These are phyloP conservation scores for Tachystola acroxantha DNA, from an alignment of 2,888 invertebrate genomes.

Conservation along the genomic window DNA sequence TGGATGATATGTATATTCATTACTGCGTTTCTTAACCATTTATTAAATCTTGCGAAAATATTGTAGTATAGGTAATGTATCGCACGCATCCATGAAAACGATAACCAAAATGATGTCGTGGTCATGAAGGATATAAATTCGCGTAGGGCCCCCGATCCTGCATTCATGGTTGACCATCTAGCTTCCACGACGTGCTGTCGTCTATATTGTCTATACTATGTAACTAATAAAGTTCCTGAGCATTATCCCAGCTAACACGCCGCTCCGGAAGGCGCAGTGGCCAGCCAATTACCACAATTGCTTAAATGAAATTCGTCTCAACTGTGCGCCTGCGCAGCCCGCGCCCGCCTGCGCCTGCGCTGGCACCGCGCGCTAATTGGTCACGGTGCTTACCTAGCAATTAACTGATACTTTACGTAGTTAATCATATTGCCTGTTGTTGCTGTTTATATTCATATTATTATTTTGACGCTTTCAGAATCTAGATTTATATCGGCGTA, in stretches of 20 bases:
- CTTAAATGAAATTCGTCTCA: conserved; percentile 72
- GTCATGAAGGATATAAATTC: too few relatives aligned
- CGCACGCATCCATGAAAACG: too few relatives aligned
- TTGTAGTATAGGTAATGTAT: too few relatives aligned
- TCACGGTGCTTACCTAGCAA: conserved; percentile 71
- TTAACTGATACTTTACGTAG: conserved; percentile 11
- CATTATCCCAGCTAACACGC: conserved; percentile 11
- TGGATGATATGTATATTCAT: too few relatives aligned
- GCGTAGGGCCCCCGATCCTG: too few relatives aligned
- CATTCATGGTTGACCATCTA: too few relatives aligned
- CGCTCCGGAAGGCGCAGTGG: conserved; percentile 63
- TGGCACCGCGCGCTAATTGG: conserved; percentile 60
- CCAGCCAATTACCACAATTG: conserved; percentile 73
- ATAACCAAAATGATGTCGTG: too few relatives aligned
- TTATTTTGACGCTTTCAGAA: not conserved
- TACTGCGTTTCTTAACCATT: too few relatives aligned
- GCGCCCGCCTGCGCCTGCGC: conserved; percentile 23
- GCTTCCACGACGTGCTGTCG: too few relatives aligned
- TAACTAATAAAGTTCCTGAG: not conserved
- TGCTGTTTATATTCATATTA: conserved; percentile 1
- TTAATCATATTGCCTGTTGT: conserved; percentile 4
- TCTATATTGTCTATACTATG: too few relatives aligned
- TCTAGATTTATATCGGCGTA: conserved; percentile 5
- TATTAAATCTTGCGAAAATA: too few relatives aligned
- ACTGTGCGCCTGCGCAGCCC: conserved; percentile 39